A percentile compares a stretch with the other conserved stretches of the same genome.
Evolutionary conservation across 2,797 vertebrate species (phyloP).

Genomic region (Neoniphon sammara): DNA sequence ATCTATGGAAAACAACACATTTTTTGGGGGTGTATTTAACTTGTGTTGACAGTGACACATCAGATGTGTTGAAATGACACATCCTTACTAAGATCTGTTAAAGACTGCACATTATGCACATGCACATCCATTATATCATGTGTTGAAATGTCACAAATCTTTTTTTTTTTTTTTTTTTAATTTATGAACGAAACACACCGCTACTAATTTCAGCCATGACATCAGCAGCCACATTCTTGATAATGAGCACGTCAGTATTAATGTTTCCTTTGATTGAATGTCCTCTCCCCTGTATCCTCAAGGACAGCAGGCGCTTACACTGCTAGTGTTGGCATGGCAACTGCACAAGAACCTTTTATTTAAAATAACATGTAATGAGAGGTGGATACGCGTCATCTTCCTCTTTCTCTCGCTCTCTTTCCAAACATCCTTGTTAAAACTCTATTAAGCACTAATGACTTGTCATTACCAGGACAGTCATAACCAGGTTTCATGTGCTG

Average conservation of each 20-base stretch:
- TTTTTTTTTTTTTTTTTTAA: background rate
- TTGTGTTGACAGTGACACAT: no score
- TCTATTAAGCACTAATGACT: constrained; percentile 59
- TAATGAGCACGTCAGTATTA: constrained; percentile 42
- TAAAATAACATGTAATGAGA: constrained; percentile 36
- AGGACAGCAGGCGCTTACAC: constrained; percentile 28
- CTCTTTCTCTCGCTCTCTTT: constrained; percentile 3
- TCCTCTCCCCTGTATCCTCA: constrained; percentile 38
- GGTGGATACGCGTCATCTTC: constrained; percentile 23
- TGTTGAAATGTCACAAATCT: no score
- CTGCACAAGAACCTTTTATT: constrained; percentile 38
- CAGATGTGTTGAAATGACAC: no score
- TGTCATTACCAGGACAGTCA: constrained; percentile 28
- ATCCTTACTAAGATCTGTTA: no score
- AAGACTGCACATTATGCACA: no score
- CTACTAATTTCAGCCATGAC: background rate
- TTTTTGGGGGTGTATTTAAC: no score
- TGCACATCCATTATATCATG: no score
- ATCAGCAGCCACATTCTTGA: constrained; percentile 16
- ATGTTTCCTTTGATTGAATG: constrained; percentile 36
- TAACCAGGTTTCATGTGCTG: constrained; percentile 20
- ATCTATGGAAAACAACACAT: background rate
- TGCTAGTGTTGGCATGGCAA: constrained; percentile 72
- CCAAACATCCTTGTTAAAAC: constrained; percentile 52
- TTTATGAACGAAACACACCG: background rate